These are phyloP conservation scores for Dipodomys stephensi DNA, from an alignment of 2,113 vertebrate species.

Conservation along the genomic window DNA sequence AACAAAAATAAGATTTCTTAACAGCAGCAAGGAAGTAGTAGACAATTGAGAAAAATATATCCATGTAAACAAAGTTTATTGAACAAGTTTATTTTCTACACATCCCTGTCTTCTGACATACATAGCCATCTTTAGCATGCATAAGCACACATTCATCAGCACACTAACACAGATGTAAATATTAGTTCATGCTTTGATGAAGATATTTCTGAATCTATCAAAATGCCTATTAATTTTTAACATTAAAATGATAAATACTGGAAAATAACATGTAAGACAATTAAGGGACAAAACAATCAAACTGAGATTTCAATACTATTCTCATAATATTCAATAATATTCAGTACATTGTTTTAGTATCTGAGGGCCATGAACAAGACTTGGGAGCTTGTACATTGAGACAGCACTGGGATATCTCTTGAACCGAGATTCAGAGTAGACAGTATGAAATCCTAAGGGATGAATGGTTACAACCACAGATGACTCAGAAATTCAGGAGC, in stretches of 20 bases:
- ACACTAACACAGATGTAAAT: background rate
- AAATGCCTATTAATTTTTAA: background rate
- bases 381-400: background rate
- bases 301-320: background rate
- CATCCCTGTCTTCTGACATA: background rate
- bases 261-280: background rate
- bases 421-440: background rate
- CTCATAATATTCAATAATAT: background rate
- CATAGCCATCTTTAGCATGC: rapidly evolving
- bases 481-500: background rate
- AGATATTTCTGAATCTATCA: background rate
- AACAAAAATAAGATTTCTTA: background rate
- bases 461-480: background rate
- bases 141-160: background rate
- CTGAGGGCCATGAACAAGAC: background rate
- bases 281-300: background rate
- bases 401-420: too few species aligned
- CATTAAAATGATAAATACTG: background rate
- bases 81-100: background rate
- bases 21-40: background rate
- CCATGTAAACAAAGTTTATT: too few species aligned
- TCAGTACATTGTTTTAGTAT: background rate
- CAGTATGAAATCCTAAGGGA: background rate
- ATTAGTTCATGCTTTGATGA: background rate
- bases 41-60: background rate